Percentiles rank a stretch among this genome's conserved stretches.
phyloP scores from a whole-genome alignment of 53 echinoderm and acorn worm genomes.

The Paracentrotus lividus region DNA sequence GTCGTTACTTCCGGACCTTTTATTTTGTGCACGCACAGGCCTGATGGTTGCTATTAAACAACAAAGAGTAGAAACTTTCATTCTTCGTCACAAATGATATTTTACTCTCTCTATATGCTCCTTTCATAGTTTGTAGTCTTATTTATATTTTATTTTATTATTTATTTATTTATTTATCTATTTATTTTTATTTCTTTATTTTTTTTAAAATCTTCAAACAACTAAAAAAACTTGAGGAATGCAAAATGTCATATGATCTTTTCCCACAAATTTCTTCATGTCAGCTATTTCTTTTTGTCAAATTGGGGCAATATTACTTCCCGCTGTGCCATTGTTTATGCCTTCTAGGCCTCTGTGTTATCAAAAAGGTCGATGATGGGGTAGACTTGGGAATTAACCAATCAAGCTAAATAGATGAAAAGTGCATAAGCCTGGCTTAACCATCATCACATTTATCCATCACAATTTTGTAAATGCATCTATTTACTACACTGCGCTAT shows the following conservation, averaged over 20 bases:
- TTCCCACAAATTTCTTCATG: too few species aligned
- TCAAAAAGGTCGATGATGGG: background rate
- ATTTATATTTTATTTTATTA: too few species aligned
- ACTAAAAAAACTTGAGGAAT: too few species aligned
- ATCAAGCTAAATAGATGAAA: constrained; percentile 32
- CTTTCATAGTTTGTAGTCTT: too few species aligned
- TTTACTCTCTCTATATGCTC: too few species aligned
- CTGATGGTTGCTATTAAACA: background rate
- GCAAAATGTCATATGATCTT: too few species aligned
- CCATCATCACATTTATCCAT: constrained; percentile 4
- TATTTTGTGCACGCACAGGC: background rate
- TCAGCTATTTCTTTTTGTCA: too few species aligned
- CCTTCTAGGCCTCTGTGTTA: background rate
- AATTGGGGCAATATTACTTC: too few species aligned
- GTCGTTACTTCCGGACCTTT: background rate
- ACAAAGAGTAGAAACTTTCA: background rate
- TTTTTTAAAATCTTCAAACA: too few species aligned
- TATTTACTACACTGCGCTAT: background rate
- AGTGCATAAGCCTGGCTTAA: background rate
- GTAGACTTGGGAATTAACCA: constrained; percentile 11
- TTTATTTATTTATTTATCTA: too few species aligned
- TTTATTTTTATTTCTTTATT: too few species aligned
- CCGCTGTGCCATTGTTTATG: background rate
- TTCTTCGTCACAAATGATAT: too few species aligned
- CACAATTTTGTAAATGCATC: constrained; percentile 10